phyloP scores from a whole-genome alignment of 2,888 invertebrate genomes.

The Lysandra bellargus region DNA sequence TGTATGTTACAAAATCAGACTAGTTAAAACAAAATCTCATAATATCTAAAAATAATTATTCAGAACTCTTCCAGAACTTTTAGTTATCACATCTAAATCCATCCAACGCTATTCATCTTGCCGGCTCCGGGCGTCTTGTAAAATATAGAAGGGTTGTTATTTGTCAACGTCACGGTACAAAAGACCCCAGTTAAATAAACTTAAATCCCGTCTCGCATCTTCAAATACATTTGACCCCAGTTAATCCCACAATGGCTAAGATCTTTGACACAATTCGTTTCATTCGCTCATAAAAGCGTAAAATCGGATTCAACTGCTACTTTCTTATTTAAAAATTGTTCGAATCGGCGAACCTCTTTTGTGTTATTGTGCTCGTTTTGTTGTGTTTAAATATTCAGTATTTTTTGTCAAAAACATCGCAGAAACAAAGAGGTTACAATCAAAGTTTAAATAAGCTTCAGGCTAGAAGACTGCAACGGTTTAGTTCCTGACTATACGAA shows the following conservation, averaged over 20 bases:
- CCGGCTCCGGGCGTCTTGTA: neutral
- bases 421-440: neutral
- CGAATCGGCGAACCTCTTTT: too few relatives aligned
- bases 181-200: slow-evolving; percentile 28
- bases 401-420: neutral
- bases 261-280: slow-evolving; percentile 20
- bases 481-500: neutral
- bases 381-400: neutral
- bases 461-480: neutral
- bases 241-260: slow-evolving; percentile 13
- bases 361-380: too few relatives aligned
- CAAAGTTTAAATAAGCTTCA: neutral
- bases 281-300: slow-evolving; percentile 9
- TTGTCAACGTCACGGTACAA: slow-evolving; percentile 31
- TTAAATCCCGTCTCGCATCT: neutral
- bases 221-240: slow-evolving; percentile 20
- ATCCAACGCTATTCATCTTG: slow-evolving; percentile 10
- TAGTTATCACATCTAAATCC: slow-evolving; percentile 16
- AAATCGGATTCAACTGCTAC: neutral
- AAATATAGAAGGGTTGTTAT: slow-evolving; percentile 25
- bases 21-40: too few relatives aligned
- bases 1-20: too few relatives aligned
- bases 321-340: neutral
- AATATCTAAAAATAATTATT: too few relatives aligned
- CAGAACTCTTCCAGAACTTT: neutral